Evolutionary conservation across 1,140 invertebrate genomes (phyloP).

Genomic region (Penaeus indicus): DNA sequence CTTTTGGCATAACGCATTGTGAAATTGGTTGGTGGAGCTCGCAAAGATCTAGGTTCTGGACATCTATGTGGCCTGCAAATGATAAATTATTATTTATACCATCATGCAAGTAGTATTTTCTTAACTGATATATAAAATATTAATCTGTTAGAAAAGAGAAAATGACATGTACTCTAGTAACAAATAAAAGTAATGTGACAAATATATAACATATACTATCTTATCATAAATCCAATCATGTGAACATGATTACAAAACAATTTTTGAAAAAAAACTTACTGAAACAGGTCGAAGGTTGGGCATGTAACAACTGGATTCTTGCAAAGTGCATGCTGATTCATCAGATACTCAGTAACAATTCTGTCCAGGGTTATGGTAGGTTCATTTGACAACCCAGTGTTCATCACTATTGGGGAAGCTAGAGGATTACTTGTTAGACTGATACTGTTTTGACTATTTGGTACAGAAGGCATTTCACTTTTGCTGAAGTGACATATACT

Average conservation of each 20-base stretch:
- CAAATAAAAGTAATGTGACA: too few species aligned
- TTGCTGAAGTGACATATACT: constrained; percentile 9
- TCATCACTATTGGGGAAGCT: constrained; percentile 26
- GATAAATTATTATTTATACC: neutral
- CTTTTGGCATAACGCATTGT: constrained; percentile 72
- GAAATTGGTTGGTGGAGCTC: constrained; percentile 80
- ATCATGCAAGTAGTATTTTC: too few species aligned
- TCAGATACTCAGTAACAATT: constrained; percentile 95
- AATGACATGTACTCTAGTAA: too few species aligned
- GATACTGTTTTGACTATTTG: too few species aligned
- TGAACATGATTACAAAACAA: constrained; percentile 69
- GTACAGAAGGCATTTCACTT: neutral
- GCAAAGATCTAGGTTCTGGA: constrained; percentile 85
- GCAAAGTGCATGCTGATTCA: constrained; percentile 94
- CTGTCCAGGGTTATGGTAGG: constrained; percentile 83
- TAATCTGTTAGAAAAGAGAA: too few species aligned
- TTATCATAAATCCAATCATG: neutral
- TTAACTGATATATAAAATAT: too few species aligned
- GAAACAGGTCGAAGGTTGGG: constrained; percentile 89
- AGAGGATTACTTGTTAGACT: neutral
- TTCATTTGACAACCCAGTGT: constrained; percentile 50
- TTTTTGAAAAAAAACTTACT: constrained; percentile 72
- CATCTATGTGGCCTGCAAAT: constrained; percentile 88
- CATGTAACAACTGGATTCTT: constrained; percentile 93
- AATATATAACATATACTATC: too few species aligned